Percentiles rank a stretch among this genome's conserved stretches.
These are phyloP conservation scores for Pandemis heparana DNA, from an alignment of 2,888 invertebrate genomes.

Conservation along the genomic window DNA sequence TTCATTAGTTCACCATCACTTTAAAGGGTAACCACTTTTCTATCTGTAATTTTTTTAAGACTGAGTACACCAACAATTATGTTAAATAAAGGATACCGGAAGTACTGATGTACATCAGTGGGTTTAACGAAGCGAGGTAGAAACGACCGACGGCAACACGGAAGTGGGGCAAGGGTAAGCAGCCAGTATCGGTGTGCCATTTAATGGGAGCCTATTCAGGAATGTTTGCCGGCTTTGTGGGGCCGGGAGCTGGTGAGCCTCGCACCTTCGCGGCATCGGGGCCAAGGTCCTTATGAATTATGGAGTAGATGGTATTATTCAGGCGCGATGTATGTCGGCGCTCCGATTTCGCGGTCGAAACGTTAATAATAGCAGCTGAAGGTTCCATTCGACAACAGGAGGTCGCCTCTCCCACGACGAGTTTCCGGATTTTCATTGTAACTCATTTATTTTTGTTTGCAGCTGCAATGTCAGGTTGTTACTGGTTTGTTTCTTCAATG, in stretches of 20 bases:
- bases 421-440: conserved; percentile 68
- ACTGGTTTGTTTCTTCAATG: conserved; percentile 28
- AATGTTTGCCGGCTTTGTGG: conserved; percentile 27
- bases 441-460: conserved; percentile 46
- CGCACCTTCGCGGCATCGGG: conserved; percentile 65
- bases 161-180: conserved; percentile 42
- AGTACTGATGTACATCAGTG: neutral
- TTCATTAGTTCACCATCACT: neutral
- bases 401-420: conserved; percentile 71
- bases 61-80: neutral
- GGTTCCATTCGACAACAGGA: conserved; percentile 77
- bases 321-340: conserved; percentile 79
- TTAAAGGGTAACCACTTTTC: neutral
- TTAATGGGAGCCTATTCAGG: conserved; percentile 36
- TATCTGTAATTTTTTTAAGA: neutral
- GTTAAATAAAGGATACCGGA: neutral
- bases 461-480: conserved; percentile 38
- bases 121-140: neutral
- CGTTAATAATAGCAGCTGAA: conserved; percentile 80
- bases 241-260: conserved; percentile 52
- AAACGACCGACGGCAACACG: conserved; percentile 23
- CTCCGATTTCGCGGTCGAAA: conserved; percentile 81
- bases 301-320: conserved; percentile 84
- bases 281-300: conserved; percentile 84
- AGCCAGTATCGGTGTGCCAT: conserved; percentile 36